Evolutionary conservation across 2,113 vertebrate genomes (phyloP).

Genomic region (Pelodiscus sinensis): DNA sequence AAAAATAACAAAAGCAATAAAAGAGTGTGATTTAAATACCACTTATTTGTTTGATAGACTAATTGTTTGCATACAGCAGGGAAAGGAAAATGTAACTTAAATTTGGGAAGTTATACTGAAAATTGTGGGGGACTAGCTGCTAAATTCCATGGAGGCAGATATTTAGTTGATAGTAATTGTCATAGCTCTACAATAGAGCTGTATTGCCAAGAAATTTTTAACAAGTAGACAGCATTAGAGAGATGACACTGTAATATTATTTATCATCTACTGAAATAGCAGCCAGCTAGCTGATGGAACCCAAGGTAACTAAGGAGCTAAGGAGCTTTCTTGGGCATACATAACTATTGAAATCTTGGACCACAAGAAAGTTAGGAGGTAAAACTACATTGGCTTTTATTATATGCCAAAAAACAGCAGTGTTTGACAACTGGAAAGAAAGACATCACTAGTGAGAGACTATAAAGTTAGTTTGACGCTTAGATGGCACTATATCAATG

Average conservation of each 20-base stretch:
- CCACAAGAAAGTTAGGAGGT: not conserved
- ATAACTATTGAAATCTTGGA: not conserved
- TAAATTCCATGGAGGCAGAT: not conserved
- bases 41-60: not conserved
- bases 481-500: not conserved
- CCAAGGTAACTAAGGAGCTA: not conserved
- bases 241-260: not conserved
- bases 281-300: not conserved
- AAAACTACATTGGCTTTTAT: not conserved
- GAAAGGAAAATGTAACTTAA: not conserved
- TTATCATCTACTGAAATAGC: not conserved
- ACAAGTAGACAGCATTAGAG: fast-evolving
- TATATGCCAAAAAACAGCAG: not conserved
- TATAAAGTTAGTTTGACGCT: not conserved
- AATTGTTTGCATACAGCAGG: fast-evolving
- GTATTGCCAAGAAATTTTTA: not conserved
- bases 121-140: not conserved
- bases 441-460: not conserved
- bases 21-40: not conserved
- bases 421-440: not conserved
- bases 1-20: not conserved
- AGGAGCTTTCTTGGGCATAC: not conserved
- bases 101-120: not conserved
- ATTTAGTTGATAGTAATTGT: fast-evolving
- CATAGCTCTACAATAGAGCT: fast-evolving